Percentiles rank a stretch among this genome's conserved stretches.
These are phyloP conservation scores for Melanostigma gelatinosum DNA, from an alignment of 2,113 vertebrate species.

Conservation along the genomic window DNA sequence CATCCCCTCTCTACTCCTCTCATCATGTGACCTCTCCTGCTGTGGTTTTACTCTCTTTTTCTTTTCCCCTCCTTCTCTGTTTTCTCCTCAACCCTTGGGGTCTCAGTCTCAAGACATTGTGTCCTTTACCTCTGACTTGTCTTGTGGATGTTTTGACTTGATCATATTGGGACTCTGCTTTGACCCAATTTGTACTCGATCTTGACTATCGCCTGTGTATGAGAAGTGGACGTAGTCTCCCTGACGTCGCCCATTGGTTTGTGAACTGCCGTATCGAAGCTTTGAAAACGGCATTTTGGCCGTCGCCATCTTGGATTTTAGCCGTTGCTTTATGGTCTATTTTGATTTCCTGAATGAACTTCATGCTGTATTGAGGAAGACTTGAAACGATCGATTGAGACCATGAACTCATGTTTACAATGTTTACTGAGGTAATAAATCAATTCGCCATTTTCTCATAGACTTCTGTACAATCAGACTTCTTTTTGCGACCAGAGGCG, in stretches of 20 bases:
- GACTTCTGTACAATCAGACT: not conserved
- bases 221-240: no score
- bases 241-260: not conserved
- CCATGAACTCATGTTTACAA: not conserved
- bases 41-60: not conserved
- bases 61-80: not conserved
- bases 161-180: not conserved
- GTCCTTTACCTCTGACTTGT: not conserved
- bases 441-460: no score
- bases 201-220: no score
- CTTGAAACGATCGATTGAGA: not conserved
- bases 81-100: not conserved
- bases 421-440: no score
- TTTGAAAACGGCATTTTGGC: not conserved
- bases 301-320: not conserved
- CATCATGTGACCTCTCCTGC: constrained; percentile 23
- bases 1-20: constrained; percentile 30
- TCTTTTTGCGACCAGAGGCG: not conserved
- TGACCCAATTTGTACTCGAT: not conserved
- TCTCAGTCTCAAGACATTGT: not conserved
- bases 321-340: not conserved
- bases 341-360: not conserved
- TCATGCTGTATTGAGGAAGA: not conserved
- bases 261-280: not conserved
- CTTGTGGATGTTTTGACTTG: not conserved